Base-by-base conservation (phyloP, 2,888 invertebrate genomes). In the Pomacea canaliculata region DNA sequence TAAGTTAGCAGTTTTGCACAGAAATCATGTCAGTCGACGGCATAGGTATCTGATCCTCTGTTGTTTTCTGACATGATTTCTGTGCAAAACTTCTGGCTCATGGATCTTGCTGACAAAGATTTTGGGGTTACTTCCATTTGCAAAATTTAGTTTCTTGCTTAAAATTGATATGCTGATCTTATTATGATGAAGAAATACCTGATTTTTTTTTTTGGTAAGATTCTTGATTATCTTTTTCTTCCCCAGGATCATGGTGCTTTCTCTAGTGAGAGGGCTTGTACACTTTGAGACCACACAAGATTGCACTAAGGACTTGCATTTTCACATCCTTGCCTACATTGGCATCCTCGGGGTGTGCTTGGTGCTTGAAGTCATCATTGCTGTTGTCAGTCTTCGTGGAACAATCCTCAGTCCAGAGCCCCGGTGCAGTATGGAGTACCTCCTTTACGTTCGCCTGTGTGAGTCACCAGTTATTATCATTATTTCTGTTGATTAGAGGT, bases 381-480 rank as follows among this genome's bases (percentile, higher is more conserved):
- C 94, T 87, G 92, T 94, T 86, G 93, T 95, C 81, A 95, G 95
- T 80, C 93, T 95, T 91, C 92, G 95, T 81, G 96, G 96, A 78
- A 94, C 95, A 88, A 96, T 96, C 85, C 92, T 96, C 85, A 94
- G 95, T 88, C 94, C 94, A n/a, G 93, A 93, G 66, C 94, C 94
- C 18, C 92, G 96, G 77, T 92, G 94, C 83, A 93, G 94, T 82
- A 95, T 96, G 93, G 94, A 95, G 91, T 94, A 95, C 90, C 93
- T 96, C 85, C 94, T 96, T 85, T 96, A 96, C 91, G 91, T 94
- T 83, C 93, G 95, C 90, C 92, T 95, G 84, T 93, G 96, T 96
- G 92, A 93, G 91, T 82, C 60, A 56, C 56, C 59, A 37, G 37
- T 69, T 71, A 23, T 70, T 56, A 2, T 8, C 51, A 56, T 10